Conservation (phyloP, 2,888 invertebrate species). For the Hedychridium roseum region DNA sequence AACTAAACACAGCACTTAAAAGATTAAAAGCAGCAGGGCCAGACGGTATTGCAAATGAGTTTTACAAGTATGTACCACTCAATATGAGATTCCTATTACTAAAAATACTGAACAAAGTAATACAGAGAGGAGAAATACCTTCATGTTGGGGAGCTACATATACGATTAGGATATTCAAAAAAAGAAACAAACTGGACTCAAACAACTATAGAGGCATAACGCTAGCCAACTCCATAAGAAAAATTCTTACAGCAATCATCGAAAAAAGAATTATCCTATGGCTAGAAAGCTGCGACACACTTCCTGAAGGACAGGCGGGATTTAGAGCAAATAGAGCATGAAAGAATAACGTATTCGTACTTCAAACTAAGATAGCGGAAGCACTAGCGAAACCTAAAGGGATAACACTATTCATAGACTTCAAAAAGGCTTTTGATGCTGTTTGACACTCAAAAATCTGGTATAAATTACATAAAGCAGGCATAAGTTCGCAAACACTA, state of each 20-base stretch:
- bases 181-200: neutral
- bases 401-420: conserved; percentile 25
- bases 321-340: conserved; percentile 13
- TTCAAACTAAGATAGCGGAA: conserved; percentile 11
- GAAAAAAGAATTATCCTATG: conserved; percentile 12
- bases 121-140: neutral
- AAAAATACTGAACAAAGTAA: neutral
- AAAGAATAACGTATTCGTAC: conserved; percentile 9
- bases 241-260: neutral
- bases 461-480: conserved; percentile 17
- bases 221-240: neutral
- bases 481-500: conserved; percentile 28
- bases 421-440: conserved; percentile 24
- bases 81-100: neutral
- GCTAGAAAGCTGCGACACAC: conserved; percentile 15
- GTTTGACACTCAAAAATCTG: conserved; percentile 23
- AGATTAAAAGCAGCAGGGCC: neutral
- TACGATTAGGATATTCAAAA: neutral
- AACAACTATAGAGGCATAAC: neutral
- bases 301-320: conserved; percentile 29
- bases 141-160: neutral
- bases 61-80: neutral
- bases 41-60: neutral
- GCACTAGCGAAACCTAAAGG: conserved; percentile 12
- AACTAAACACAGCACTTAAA: neutral